Base-by-base conservation (phyloP, 2,113 vertebrate species). In the Halichoerus grypus region DNA sequence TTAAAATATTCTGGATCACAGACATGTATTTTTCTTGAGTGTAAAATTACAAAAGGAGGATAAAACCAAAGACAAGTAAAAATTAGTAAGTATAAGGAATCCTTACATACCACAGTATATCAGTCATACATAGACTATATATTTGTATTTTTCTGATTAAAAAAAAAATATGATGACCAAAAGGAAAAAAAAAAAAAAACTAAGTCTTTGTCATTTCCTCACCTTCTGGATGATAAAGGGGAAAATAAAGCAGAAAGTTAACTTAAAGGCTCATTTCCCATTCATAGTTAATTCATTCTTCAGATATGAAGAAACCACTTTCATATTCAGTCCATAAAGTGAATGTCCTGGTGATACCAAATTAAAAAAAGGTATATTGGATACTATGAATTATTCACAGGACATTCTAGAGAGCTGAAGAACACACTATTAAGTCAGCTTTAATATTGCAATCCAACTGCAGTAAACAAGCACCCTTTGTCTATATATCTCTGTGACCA, bases 371-470 rank as follows among this genome's bases (percentile, higher is more conserved):
- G 91, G 39, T 91, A 86, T 95, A 97, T 90, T 97, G 98, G 85
- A 82, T 88, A 63, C 5, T 84, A 97, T 98, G 95, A 99, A 98
- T 98, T 98, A 98, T 98, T 99, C 97, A 98, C 72, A 97, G 59
- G 19, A 65, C 97, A 57, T 93, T 95, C 57, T 88, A 74, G 85
- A 98, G 92, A 90, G 69, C 86, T 98, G 67, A 84, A 97, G 33
- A 97, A 82, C 83, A 97, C 81, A 61, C 10, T 95, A 96, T 96
- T 97, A 98, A 97, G 98, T 97, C 95, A 65, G 94, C 80, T 97
- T 97, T 96, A 97, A 98, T 83, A 96, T 95, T 98, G 98, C 90
- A 88, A 97, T 88, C 31, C 53, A 94, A 55, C 69, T 91, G 85
- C 22, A 74, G 22, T 76, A 94, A 95, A 80, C 14, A 80, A 51